These are phyloP conservation scores for Desmophyllum pertusum DNA, from an alignment of 92 coral and sea anemone species.

Conservation along the genomic window DNA sequence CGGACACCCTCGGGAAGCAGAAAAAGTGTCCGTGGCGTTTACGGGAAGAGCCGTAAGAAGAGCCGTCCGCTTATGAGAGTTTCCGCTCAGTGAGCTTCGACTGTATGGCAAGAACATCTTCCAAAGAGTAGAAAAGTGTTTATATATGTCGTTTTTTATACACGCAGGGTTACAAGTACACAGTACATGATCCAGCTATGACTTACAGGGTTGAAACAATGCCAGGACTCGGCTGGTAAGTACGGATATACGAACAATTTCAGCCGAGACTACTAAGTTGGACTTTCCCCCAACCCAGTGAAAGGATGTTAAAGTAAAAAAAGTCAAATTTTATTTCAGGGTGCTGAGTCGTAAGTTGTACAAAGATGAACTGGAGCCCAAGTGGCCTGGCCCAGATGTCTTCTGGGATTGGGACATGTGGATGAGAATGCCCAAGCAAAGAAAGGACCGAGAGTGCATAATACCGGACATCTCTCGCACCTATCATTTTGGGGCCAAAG, in stretches of 20 bases:
- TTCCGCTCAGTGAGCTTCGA: no score
- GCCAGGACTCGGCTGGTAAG: constrained; percentile 86
- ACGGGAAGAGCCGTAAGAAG: no score
- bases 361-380: constrained; percentile 80
- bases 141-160: neutral
- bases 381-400: constrained; percentile 79
- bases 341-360: constrained; percentile 74
- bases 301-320: neutral
- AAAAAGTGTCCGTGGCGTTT: no score
- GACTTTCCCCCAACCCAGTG: neutral
- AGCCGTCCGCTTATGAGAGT: no score
- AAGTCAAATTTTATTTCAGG: constrained; percentile 33
- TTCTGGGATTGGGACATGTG: constrained; percentile 89
- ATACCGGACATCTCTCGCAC: constrained; percentile 89
- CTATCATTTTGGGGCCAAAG: constrained; percentile 88
- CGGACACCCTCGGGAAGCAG: no score
- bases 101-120: no score
- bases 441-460: constrained; percentile 81
- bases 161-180: constrained; percentile 72
- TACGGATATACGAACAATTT: neutral
- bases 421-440: constrained; percentile 56
- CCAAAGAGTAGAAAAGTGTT: no score
- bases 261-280: neutral
- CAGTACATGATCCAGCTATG: constrained; percentile 71
- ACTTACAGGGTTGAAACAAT: constrained; percentile 74